These are phyloP conservation scores for Sturnira hondurensis DNA, from an alignment of 2,113 vertebrate species.

Conservation along the genomic window DNA sequence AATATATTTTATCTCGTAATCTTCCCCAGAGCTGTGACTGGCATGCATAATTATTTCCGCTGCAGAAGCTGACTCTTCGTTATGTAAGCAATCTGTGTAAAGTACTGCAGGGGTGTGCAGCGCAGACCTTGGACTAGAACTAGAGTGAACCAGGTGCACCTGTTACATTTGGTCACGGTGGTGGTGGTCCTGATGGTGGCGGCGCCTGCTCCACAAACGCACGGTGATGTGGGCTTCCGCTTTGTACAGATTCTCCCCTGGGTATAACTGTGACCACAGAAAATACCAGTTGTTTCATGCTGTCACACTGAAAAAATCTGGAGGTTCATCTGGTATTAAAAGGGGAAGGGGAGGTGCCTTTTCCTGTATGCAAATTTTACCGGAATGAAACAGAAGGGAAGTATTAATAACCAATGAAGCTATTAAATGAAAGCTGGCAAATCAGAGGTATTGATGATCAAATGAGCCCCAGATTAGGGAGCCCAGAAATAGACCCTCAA, in stretches of 20 bases:
- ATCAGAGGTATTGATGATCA: not conserved
- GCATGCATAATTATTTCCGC: not conserved
- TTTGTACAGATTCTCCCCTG: not conserved
- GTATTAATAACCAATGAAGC: not conserved
- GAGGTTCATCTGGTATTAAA: not conserved
- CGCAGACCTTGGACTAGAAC: not conserved
- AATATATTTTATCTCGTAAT: not conserved
- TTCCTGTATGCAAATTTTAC: not conserved
- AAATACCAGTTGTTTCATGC: not conserved
- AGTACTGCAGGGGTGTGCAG: not conserved
- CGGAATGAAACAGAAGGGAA: not conserved
- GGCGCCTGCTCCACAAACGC: not conserved
- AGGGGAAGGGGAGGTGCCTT: not conserved
- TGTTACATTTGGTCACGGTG: not conserved
- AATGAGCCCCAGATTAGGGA: not conserved
- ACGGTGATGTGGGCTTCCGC: not conserved
- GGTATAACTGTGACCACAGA: not conserved
- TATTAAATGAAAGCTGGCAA: not conserved
- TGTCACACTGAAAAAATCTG: not conserved
- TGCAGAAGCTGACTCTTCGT: not conserved
- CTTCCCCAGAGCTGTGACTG: not conserved
- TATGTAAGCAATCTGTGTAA: not conserved
- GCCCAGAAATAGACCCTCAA: not conserved
- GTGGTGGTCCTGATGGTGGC: not conserved
- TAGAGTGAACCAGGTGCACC: not conserved